Base-by-base conservation (phyloP, 2,888 invertebrate species). In the Pinctada fucata region DNA sequence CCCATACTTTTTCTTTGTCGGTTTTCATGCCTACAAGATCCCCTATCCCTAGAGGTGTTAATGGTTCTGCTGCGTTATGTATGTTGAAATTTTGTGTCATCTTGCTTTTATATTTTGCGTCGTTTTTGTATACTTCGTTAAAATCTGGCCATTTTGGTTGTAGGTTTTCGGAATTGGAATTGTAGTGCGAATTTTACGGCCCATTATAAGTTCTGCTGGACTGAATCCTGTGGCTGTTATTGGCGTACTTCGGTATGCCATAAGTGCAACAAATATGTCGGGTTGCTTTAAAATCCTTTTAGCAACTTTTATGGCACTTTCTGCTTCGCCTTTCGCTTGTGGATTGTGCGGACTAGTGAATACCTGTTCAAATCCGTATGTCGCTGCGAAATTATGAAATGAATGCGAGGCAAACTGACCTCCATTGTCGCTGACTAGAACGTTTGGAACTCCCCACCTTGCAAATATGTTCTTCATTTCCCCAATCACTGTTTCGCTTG, bases 391-490 rank as follows among this genome's bases (percentile, higher is more conserved):
- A 3, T 70, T 31, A 8, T 64, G 45, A 50, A 83, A 82, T 8
- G 76, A 71, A 8, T 13, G 47, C 6, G 79, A 67, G 10, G 76
- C 80, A 63, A 82, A 83, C 70, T 82, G 82, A 10, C 67, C 64
- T 47, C 82, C 80, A 49, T 77, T 76, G 51, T 85, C 83, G 2
- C 75, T 63, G 1, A 82, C 75, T 1, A 83, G 5, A 49, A 48
- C 58, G 16, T 81, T 75, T 2, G 82, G 84, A n/a, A 82, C 65
- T 3, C 80, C 82, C 74, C 77, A 82, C 3, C 74, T 76, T 4
- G 80, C 78, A 72, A 84, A 82, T 13, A 80, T 82, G 69, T 80
- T 80, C 50, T 81, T 81, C 47, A 85, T 10, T 63, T 77, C 72
- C n/a, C 67, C 78, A 77, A 83, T 82, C 5, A 83, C 79, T n/a